phyloP scores from a whole-genome alignment of 2,888 invertebrate genomes.

The Sesamia inferens region DNA sequence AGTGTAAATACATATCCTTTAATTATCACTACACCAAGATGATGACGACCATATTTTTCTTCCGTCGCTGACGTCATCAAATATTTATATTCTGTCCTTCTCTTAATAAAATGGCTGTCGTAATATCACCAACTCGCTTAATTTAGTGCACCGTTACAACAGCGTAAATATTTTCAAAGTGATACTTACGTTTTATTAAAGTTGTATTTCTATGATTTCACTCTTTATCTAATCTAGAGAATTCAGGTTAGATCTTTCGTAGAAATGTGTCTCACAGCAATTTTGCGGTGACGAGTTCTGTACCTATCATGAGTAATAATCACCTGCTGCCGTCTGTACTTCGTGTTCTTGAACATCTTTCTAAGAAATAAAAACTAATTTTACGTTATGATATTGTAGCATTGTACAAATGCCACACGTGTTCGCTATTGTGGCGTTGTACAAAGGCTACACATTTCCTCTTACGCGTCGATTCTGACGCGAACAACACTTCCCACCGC shows the following conservation, averaged over 20 bases:
- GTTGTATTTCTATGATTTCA: constrained; percentile 35
- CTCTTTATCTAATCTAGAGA: constrained; percentile 53
- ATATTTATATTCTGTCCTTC: too few species aligned
- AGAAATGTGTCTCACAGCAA: constrained; percentile 51
- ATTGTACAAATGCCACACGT: too few species aligned
- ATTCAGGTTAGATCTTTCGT: constrained; percentile 52
- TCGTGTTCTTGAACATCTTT: background rate
- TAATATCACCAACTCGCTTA: background rate
- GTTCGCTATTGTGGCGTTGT: too few species aligned
- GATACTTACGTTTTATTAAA: constrained; percentile 1
- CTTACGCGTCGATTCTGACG: too few species aligned
- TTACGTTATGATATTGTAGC: background rate
- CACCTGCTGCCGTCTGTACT: background rate
- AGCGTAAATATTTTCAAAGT: constrained; percentile 25
- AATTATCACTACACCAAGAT: too few species aligned
- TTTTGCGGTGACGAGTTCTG: constrained; percentile 14
- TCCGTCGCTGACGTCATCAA: too few species aligned
- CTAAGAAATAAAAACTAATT: constrained; percentile 7
- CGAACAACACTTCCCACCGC: too few species aligned
- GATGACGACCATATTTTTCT: too few species aligned
- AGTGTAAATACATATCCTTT: too few species aligned
- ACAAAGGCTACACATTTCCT: too few species aligned
- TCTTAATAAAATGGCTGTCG: too few species aligned
- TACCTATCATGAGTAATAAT: background rate
- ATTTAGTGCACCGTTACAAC: background rate